These are phyloP conservation scores for Anolis sagrei DNA, from an alignment of 2,113 vertebrate genomes.

Conservation along the genomic window DNA sequence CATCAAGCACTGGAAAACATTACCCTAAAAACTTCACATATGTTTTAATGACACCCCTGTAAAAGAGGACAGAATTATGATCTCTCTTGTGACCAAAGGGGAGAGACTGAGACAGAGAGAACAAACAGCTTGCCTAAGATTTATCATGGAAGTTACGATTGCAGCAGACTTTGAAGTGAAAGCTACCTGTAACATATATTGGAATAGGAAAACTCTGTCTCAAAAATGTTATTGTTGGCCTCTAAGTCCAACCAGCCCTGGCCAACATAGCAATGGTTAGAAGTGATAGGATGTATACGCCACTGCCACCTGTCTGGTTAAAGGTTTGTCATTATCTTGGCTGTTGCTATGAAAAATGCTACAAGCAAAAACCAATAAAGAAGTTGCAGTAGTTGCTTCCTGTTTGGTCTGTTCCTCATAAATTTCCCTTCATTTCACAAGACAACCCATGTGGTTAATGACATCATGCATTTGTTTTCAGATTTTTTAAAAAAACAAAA, in stretches of 20 bases:
- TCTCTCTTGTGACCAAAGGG: not conserved
- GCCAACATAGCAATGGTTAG: not conserved
- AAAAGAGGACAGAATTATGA: not conserved
- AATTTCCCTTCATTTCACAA: slow-evolving; percentile 40
- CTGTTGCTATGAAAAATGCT: not conserved
- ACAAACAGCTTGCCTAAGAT: not conserved
- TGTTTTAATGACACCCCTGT: not conserved
- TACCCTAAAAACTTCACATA: not conserved
- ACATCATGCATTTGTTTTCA: slow-evolving; percentile 18
- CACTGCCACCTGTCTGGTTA: not conserved
- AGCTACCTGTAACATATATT: not conserved
- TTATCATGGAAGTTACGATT: not conserved
- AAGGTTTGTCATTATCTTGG: not conserved
- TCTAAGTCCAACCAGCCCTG: not conserved
- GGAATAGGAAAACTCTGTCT: not conserved
- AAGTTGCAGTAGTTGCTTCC: slow-evolving; percentile 5
- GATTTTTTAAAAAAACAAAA: not conserved
- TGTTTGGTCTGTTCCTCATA: slow-evolving; percentile 11
- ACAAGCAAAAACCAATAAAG: slow-evolving; percentile 4
- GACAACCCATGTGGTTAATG: slow-evolving; percentile 11
- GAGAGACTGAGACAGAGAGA: not conserved
- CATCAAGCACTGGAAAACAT: too few species aligned
- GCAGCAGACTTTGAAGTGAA: too few species aligned
- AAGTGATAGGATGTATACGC: not conserved
- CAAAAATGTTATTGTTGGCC: not conserved